Evolutionary conservation across 2,888 invertebrate genomes (phyloP).

Genomic region (Dichetophora obliterata): DNA sequence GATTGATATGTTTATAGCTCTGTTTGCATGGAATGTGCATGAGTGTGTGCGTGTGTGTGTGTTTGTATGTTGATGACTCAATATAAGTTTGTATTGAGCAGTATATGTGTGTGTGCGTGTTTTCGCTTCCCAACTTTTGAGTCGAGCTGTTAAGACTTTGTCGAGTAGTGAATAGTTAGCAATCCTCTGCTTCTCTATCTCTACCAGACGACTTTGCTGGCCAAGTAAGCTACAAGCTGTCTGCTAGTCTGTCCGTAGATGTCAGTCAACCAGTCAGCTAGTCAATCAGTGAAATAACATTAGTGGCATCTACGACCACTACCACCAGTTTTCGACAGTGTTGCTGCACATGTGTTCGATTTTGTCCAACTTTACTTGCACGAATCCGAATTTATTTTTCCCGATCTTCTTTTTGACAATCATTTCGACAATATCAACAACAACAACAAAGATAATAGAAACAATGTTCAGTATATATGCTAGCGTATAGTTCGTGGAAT

Average conservation of each 20-base stretch:
- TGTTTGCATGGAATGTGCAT: background rate
- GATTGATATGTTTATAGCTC: conserved; percentile 62
- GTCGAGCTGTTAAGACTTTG: background rate
- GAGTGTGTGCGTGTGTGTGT: background rate
- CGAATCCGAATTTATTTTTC: too few species aligned
- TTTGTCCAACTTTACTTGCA: too few species aligned
- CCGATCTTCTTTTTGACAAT: too few species aligned
- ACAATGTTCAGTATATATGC: too few species aligned
- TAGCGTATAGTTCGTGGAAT: too few species aligned
- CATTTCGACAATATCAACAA: too few species aligned
- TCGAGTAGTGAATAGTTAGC: background rate
- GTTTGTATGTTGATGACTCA: background rate
- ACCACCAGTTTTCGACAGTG: background rate
- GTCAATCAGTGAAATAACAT: background rate
- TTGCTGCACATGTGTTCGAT: background rate
- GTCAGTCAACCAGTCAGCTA: background rate
- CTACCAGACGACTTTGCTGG: background rate
- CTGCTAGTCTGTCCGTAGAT: background rate
- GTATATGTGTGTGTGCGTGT: conserved; percentile 19
- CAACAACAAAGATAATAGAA: too few species aligned
- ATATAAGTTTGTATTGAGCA: background rate
- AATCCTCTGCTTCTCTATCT: background rate
- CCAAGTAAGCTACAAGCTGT: too few species aligned
- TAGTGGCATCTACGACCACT: too few species aligned
- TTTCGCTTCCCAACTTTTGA: background rate